phyloP scores from a whole-genome alignment of 2,113 vertebrate species.

The Mobula hypostoma region DNA sequence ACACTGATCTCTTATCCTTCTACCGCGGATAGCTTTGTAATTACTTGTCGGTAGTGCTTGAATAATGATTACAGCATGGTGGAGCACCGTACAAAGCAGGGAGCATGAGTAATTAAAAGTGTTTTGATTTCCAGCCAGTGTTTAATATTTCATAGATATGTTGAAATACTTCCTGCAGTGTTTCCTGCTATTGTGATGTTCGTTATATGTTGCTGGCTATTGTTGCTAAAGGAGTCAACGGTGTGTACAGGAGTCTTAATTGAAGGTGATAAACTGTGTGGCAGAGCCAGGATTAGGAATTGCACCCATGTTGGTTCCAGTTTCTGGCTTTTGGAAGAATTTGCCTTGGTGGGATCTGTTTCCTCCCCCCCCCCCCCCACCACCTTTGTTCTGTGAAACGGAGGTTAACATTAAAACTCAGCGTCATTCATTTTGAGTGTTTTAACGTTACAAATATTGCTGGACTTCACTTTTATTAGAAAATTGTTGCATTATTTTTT shows the following conservation, averaged over 20 bases:
- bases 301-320: constrained; percentile 4
- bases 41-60: constrained; percentile 35
- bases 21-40: constrained; percentile 26
- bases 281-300: constrained; percentile 31
- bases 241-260: constrained; percentile 16
- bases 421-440: background rate
- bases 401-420: background rate
- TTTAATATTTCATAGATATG: constrained; percentile 37
- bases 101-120: constrained; percentile 37
- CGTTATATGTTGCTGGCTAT: constrained; percentile 27
- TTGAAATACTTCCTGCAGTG: constrained; percentile 37
- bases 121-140: constrained; percentile 35
- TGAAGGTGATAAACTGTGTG: background rate
- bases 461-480: background rate
- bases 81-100: constrained; percentile 28
- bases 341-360: background rate
- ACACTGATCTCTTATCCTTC: constrained; percentile 28
- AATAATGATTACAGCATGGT: constrained; percentile 37
- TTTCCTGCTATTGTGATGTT: constrained; percentile 37
- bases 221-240: constrained; percentile 15
- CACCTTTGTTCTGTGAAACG: background rate
- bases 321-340: background rate
- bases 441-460: background rate
- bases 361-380: background rate
- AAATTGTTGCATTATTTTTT: background rate